phyloP scores from a whole-genome alignment of 37 sponge, comb jelly and placozoan genomes.

The Lycopodina hypogea region DNA sequence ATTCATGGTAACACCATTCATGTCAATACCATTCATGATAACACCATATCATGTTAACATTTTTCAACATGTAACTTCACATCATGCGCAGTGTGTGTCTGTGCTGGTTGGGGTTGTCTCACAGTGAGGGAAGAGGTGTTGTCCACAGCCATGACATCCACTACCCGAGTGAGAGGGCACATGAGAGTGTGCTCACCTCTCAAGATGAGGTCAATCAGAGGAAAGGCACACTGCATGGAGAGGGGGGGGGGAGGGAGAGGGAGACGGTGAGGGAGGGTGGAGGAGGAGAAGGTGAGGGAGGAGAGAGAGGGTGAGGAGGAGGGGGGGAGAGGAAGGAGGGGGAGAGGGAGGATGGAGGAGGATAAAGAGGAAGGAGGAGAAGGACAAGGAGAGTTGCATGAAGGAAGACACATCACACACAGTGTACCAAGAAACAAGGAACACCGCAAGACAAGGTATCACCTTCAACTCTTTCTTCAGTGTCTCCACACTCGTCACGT shows the following conservation, averaged over 20 bases:
- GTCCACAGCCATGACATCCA: conserved; percentile 23
- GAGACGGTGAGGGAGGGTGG: neutral
- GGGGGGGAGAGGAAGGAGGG: neutral
- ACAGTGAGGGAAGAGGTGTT: neutral
- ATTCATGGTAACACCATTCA: too few species aligned
- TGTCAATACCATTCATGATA: too few species aligned
- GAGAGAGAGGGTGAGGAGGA: neutral
- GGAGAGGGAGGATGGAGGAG: too few species aligned
- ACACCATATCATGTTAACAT: too few species aligned
- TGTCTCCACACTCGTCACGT: conserved; percentile 25
- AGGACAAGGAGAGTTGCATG: too few species aligned
- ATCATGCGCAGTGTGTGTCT: too few species aligned
- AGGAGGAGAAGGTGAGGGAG: too few species aligned
- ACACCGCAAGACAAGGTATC: neutral
- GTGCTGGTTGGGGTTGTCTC: neutral
- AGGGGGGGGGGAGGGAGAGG: conserved; percentile 6
- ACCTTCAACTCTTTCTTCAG: conserved; percentile 56
- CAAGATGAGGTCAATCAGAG: conserved; percentile 54
- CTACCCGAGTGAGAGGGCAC: conserved; percentile 39
- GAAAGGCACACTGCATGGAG: conserved; percentile 48
- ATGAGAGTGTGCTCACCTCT: conserved; percentile 26
- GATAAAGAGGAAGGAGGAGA: too few species aligned
- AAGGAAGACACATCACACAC: too few species aligned
- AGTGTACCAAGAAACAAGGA: too few species aligned
- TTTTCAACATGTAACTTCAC: too few species aligned